Percentiles rank a stretch among this genome's conserved stretches.
phyloP scores from a whole-genome alignment of 1,140 invertebrate genomes.

The Procambarus virginalis region DNA sequence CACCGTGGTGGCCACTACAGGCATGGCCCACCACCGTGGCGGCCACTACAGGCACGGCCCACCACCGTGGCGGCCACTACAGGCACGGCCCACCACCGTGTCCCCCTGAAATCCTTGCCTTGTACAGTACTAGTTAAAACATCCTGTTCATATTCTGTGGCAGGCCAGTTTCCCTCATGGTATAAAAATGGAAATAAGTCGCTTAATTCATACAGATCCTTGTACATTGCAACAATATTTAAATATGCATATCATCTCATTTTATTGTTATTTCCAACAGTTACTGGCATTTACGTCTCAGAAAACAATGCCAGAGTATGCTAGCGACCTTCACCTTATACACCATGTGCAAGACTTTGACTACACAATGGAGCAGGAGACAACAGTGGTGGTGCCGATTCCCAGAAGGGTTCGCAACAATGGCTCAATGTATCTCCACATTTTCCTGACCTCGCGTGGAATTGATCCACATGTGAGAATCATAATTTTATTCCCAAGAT shows the following conservation, averaged over 20 bases:
- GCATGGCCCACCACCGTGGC: no score
- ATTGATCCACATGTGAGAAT: constrained; percentile 35
- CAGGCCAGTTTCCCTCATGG: no score
- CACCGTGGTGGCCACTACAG: no score
- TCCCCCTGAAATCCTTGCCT: no score
- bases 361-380: constrained; percentile 74
- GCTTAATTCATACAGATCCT: no score
- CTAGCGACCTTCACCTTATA: constrained; percentile 21
- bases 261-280: constrained; percentile 63
- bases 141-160: no score
- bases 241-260: not conserved
- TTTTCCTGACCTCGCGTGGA: constrained; percentile 69
- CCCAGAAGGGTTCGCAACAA: constrained; percentile 83
- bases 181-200: no score
- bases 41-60: no score
- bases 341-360: constrained; percentile 31
- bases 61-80: no score
- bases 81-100: no score
- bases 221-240: not conserved
- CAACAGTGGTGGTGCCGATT: constrained; percentile 78
- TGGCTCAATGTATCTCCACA: constrained; percentile 83
- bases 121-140: no score
- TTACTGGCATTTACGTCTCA: constrained; percentile 45
- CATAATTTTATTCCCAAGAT: constrained; percentile 21
- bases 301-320: constrained; percentile 41